A percentile compares a stretch with the other conserved stretches of the same genome.
Conservation (phyloP, 2,888 invertebrate species). For the Xestia c-nigrum region DNA sequence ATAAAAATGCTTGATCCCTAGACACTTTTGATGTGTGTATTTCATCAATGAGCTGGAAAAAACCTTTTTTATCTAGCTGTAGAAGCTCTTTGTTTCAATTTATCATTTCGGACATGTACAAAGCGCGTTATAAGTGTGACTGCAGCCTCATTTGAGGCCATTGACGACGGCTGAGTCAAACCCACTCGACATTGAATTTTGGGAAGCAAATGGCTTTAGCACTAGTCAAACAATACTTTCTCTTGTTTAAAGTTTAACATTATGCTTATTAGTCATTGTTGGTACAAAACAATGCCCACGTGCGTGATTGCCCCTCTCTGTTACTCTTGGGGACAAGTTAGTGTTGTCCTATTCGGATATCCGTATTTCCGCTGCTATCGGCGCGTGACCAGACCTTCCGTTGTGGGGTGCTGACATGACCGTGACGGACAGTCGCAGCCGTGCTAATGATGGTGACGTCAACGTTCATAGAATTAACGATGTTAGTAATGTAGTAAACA, state of each 20-base stretch:
- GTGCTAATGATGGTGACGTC: conserved; percentile 76
- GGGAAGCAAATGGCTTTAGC: conserved; percentile 27
- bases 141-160: conserved; percentile 28
- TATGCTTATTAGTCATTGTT: conserved; percentile 57
- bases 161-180: conserved; percentile 5
- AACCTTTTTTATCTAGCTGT: conserved; percentile 31
- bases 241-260: conserved; percentile 35
- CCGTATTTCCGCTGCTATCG: conserved; percentile 84
- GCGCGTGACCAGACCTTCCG: conserved; percentile 87
- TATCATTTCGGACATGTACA: conserved; percentile 42
- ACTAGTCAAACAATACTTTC: conserved; percentile 49
- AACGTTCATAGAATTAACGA: conserved; percentile 49
- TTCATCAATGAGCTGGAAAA: conserved; percentile 36
- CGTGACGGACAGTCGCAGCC: conserved; percentile 73
- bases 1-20: no score
- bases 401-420: conserved; percentile 78
- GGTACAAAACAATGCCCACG: conserved; percentile 63
- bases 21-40: no score
- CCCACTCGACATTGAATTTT: conserved; percentile 33
- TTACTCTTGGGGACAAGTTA: conserved; percentile 47
- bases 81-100: conserved; percentile 48
- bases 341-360: conserved; percentile 78
- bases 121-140: conserved; percentile 26
- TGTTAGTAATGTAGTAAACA: conserved; percentile 33
- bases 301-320: conserved; percentile 62